Evolutionary conservation across 1,140 invertebrate species (phyloP).

Genomic region (Eurosta solidaginis): DNA sequence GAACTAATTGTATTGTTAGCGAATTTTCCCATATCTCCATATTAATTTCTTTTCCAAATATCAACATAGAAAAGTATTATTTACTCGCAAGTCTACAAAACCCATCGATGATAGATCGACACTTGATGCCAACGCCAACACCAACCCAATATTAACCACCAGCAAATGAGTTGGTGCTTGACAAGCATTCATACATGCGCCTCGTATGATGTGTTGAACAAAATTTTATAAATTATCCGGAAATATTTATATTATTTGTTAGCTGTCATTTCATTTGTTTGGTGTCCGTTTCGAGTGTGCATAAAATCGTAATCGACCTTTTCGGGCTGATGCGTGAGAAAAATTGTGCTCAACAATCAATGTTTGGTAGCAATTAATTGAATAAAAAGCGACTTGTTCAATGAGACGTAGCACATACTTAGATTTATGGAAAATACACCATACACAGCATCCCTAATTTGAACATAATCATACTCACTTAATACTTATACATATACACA

Average conservation of each 20-base stretch:
- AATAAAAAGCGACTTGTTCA: not conserved
- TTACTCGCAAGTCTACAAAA: not conserved
- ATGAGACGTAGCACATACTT: not conserved
- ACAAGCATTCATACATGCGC: no score
- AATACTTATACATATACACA: not conserved
- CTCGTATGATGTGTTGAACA: not conserved
- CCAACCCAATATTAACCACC: not conserved
- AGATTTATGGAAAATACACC: not conserved
- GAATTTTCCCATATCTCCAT: not conserved
- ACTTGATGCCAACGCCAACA: not conserved
- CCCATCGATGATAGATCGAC: no score
- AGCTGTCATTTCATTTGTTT: not conserved
- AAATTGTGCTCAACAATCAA: slow-evolving; percentile 13
- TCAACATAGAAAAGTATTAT: not conserved
- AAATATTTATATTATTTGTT: not conserved
- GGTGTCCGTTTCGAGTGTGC: slow-evolving; percentile 3
- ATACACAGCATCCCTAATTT: not conserved
- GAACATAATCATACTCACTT: not conserved
- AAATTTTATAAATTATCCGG: not conserved
- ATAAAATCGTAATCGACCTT: slow-evolving; percentile 27
- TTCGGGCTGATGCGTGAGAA: slow-evolving; percentile 13
- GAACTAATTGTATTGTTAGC: not conserved
- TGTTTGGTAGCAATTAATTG: slow-evolving; percentile 12
- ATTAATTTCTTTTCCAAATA: not conserved
- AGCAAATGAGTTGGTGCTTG: not conserved